Evolutionary conservation across 2,113 vertebrate species (phyloP), one percentile per base, ranked within the genome.

Genomic region (Cryptomyrus ogoouensis): DNA sequence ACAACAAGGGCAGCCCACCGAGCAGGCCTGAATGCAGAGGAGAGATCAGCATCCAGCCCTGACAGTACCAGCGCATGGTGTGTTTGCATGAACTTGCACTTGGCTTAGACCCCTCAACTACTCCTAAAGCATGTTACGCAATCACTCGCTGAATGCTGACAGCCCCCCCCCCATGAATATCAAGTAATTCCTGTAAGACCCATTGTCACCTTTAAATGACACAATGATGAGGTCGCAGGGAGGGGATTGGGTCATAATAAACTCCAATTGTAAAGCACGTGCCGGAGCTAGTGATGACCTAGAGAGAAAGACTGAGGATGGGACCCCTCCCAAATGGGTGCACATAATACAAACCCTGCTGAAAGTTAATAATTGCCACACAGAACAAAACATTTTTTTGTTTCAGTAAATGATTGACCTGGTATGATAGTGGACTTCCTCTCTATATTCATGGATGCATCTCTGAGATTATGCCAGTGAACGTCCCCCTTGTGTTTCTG

Each of bases 361-460:
- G 31, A 17, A n/a, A 3, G 70, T 91, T 90, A 89, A 89, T 91
- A 90, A 92, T 89, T 93, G 88, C 89, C 90, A 27, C 19, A 90
- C 91, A 88, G 80, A 90, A 92, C 89, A 91, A 52, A 58, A 52
- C 3, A 24, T 24, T 88, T n/a, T 70, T 27, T 83, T 84, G 42
- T 62, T 92, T 17, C 91, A 84, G 94, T 93, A 90, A 93, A 90
- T 94, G 12, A 95, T 95, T 95, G 92, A 94, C 88, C 74, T 44
- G 42, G 46, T 80, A 12, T 89, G 47, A 42, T 24, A 53, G 19
- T 39, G 5, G 47, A 13, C 35, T 24, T 89, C 27, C 84, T 87
- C 46, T 27, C 3, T 44, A 24, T 46, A 13, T 62, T 58, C 6
- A 58, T n/a, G 4, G 24, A 19, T 15, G 39, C 47, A 83, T 49